Conservation (phyloP, 2,797 vertebrate genomes). For the Danio choprae region DNA sequence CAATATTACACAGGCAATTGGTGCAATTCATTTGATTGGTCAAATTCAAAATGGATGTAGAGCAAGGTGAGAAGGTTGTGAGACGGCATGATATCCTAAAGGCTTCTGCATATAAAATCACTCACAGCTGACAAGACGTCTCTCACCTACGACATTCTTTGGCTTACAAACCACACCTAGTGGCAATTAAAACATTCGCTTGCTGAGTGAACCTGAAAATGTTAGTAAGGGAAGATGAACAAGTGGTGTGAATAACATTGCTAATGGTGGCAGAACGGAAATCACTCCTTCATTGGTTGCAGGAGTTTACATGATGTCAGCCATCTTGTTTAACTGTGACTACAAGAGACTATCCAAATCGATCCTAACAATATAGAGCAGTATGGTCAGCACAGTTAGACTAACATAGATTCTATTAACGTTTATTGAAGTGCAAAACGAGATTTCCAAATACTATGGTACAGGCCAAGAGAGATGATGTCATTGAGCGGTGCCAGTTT, state of each 20-base stretch:
- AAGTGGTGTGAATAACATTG: slow-evolving; percentile 21
- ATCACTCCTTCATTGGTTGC: slow-evolving; percentile 54
- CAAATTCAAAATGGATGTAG: slow-evolving; percentile 68
- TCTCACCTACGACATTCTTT: slow-evolving; percentile 36
- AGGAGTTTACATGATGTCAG: slow-evolving; percentile 60
- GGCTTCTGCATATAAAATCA: slow-evolving; percentile 38
- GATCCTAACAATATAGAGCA: slow-evolving; percentile 38
- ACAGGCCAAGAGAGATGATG: slow-evolving; percentile 46
- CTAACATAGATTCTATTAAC: slow-evolving; percentile 19
- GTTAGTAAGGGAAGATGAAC: slow-evolving; percentile 27
- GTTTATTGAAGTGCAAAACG: slow-evolving; percentile 21
- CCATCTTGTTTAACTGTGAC: slow-evolving; percentile 59
- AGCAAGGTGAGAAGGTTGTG: slow-evolving; percentile 70
- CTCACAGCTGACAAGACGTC: slow-evolving; percentile 42
- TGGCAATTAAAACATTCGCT: slow-evolving; percentile 15
- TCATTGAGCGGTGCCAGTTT: slow-evolving; percentile 68
- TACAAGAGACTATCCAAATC: slow-evolving; percentile 52
- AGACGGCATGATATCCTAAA: slow-evolving; percentile 62
- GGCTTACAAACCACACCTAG: neutral
- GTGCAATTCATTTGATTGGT: slow-evolving; percentile 81
- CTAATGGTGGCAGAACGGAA: slow-evolving; percentile 61
- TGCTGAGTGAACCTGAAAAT: slow-evolving; percentile 30
- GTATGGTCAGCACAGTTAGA: slow-evolving; percentile 18
- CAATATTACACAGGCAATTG: slow-evolving; percentile 84
- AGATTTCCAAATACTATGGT: slow-evolving; percentile 38